Conservation (phyloP, 1,140 invertebrate species). For the Caerostris extrusa region DNA sequence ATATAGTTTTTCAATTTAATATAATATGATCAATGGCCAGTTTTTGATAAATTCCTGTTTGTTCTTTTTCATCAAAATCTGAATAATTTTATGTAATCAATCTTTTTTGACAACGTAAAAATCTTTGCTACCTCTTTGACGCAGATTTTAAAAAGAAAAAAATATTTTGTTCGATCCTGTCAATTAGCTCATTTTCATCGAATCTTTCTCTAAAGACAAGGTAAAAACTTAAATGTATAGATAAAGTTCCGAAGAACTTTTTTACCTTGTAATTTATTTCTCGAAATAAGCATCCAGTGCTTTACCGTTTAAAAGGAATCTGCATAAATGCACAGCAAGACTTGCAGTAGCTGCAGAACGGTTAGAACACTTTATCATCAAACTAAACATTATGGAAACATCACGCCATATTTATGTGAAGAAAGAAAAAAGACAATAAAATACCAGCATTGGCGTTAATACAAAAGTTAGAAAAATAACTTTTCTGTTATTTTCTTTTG, state of each 20-base stretch:
- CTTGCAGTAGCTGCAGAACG: background rate
- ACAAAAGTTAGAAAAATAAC: constrained; percentile 50
- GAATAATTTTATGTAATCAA: too few relatives aligned
- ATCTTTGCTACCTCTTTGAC: background rate
- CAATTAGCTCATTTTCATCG: too few relatives aligned
- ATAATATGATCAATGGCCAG: too few relatives aligned
- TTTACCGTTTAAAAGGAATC: background rate
- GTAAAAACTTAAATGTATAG: too few relatives aligned
- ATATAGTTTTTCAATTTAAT: too few relatives aligned
- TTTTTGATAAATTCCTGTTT: too few relatives aligned
- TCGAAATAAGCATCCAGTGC: background rate
- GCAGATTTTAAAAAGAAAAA: background rate
- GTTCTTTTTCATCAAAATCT: too few relatives aligned
- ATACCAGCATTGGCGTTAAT: constrained; percentile 24
- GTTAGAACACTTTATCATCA: constrained; percentile 1
- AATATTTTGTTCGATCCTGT: background rate
- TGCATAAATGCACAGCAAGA: background rate
- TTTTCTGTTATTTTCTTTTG: constrained; percentile 20
- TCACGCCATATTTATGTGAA: constrained; percentile 42
- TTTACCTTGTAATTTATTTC: too few relatives aligned
- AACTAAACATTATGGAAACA: constrained; percentile 8
- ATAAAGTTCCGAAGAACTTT: too few relatives aligned
- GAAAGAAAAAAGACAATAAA: background rate
- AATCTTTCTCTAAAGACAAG: too few relatives aligned
- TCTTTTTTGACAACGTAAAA: background rate